These are phyloP conservation scores for Chrysomallon squamiferum DNA, from an alignment of 1,140 invertebrate genomes.

Conservation along the genomic window DNA sequence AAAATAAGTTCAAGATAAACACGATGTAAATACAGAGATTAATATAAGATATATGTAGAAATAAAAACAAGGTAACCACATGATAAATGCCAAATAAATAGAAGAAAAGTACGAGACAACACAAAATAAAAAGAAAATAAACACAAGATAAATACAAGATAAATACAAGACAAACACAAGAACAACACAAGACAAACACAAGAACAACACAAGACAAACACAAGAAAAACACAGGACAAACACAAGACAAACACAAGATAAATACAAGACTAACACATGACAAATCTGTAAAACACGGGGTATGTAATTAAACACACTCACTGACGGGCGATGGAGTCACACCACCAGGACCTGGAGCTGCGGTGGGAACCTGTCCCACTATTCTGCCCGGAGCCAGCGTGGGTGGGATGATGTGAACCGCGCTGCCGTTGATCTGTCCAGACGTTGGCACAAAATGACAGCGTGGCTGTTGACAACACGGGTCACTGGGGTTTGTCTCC, in stretches of 20 bases:
- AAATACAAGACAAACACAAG: conserved; percentile 2
- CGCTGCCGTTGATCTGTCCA: background rate
- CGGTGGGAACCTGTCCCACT: conserved; percentile 13
- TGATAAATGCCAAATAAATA: too few relatives aligned
- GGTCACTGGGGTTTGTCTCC: conserved; percentile 44
- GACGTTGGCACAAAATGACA: conserved; percentile 16
- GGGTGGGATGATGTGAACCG: conserved; percentile 8
- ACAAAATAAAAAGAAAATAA: too few relatives aligned
- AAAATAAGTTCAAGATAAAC: too few relatives aligned
- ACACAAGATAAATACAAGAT: too few relatives aligned
- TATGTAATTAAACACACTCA: conserved; percentile 1
- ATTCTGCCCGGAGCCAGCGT: conserved; percentile 17
- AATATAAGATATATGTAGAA: too few relatives aligned
- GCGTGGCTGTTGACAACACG: conserved; percentile 43
- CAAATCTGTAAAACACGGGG: background rate
- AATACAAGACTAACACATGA: background rate
- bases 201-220: background rate
- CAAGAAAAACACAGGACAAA: background rate
- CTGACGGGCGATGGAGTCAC: conserved; percentile 12
- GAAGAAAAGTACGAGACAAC: too few relatives aligned
- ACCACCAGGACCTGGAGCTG: conserved; percentile 21
- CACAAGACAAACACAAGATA: conserved; percentile 2
- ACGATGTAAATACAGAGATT: too few relatives aligned
- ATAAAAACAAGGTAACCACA: too few relatives aligned
- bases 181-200: conserved; percentile 4